Percentiles rank a stretch among this genome's conserved stretches.
These are phyloP conservation scores for Crossoptilon crossoptilon DNA, from an alignment of 2,797 vertebrate genomes.

Conservation along the genomic window DNA sequence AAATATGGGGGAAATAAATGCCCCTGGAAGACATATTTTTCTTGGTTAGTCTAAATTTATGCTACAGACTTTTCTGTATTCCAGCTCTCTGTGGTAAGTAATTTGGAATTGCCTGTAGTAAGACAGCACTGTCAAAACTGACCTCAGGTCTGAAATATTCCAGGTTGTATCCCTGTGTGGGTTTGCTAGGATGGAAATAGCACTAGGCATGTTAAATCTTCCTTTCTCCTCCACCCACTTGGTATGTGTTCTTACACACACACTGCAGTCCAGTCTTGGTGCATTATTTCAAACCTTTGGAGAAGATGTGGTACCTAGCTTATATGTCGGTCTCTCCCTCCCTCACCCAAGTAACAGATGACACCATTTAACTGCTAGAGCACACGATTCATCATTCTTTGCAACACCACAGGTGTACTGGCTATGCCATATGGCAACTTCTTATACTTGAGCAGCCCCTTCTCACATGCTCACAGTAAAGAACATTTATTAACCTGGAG, in stretches of 20 bases:
- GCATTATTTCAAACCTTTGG: not conserved
- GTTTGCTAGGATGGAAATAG: not conserved
- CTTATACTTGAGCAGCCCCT: conserved; percentile 1
- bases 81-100: not conserved
- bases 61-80: not conserved
- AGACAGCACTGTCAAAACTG: fast-evolving
- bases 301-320: not conserved
- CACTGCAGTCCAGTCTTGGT: fast-evolving
- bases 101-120: not conserved
- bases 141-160: not conserved
- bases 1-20: not conserved
- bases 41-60: not conserved
- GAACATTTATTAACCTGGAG: conserved; percentile 33
- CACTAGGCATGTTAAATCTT: not conserved
- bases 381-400: conserved; percentile 56
- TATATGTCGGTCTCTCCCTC: not conserved
- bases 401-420: conserved; percentile 48
- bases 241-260: not conserved
- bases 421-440: conserved; percentile 49
- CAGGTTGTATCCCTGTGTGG: not conserved
- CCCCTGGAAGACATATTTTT: not conserved
- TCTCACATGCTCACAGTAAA: not conserved
- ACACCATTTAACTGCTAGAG: conserved; percentile 43
- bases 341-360: conserved; percentile 52
- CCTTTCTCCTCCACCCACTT: fast-evolving